A percentile compares a stretch with the other conserved stretches of the same genome.
Conservation (phyloP, 23 tunicate species). For the Diplosoma virens region DNA sequence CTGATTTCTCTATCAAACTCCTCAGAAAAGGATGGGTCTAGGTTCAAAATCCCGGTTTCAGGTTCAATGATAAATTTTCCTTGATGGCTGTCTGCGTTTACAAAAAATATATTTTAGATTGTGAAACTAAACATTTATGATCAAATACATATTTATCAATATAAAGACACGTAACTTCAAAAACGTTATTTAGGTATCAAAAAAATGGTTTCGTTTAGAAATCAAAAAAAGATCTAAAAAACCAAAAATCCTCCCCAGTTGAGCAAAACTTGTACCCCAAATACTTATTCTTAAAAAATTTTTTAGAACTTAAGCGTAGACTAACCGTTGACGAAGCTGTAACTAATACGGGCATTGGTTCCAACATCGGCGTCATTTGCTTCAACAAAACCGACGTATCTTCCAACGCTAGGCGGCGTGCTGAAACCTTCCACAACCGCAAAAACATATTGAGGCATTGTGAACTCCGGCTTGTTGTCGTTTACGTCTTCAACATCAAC, state of each 20-base stretch:
- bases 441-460: slow-evolving; percentile 22
- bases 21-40: background rate
- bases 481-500: slow-evolving; percentile 59
- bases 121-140: no score
- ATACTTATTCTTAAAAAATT: no score
- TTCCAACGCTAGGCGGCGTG: slow-evolving; percentile 53
- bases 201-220: background rate
- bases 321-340: slow-evolving; percentile 40
- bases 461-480: slow-evolving; percentile 51
- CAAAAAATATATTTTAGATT: no score
- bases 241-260: no score
- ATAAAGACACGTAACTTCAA: no score
- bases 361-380: slow-evolving; percentile 31
- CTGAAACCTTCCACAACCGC: slow-evolving; percentile 33
- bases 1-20: slow-evolving; percentile 35
- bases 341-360: background rate
- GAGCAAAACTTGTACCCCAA: no score
- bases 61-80: slow-evolving; percentile 15
- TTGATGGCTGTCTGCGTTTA: slow-evolving; percentile 35
- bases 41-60: background rate
- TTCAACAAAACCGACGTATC: slow-evolving; percentile 25
- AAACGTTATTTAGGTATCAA: background rate
- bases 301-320: no score
- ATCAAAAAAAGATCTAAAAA: no score
- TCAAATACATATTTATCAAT: no score